These are phyloP conservation scores for Melopsittacus undulatus DNA, from an alignment of 2,797 vertebrate genomes.

Conservation along the genomic window DNA sequence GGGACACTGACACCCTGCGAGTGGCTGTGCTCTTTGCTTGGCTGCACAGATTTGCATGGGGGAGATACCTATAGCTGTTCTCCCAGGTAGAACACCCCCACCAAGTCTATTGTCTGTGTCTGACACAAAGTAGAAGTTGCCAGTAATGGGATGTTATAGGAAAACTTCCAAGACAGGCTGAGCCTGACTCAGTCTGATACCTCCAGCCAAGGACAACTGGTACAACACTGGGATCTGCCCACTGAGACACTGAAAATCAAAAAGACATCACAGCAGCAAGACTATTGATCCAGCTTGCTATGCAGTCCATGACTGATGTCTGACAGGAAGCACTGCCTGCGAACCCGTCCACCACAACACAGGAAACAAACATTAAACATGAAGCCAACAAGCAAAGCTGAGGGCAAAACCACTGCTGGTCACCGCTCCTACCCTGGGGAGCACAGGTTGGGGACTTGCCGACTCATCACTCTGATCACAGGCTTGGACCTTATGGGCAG, in stretches of 20 bases:
- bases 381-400: neutral
- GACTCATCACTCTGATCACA: neutral
- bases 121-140: neutral
- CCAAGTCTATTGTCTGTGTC: neutral
- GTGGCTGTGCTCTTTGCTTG: neutral
- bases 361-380: neutral
- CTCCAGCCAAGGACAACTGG: neutral
- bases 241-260: neutral
- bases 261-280: neutral
- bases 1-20: fast-evolving
- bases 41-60: neutral
- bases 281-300: neutral
- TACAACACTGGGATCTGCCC: fast-evolving
- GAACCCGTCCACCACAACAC: neutral
- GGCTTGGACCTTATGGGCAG: neutral
- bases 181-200: neutral
- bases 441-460: fast-evolving
- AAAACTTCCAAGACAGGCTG: neutral
- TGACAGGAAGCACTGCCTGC: neutral
- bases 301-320: neutral
- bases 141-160: neutral
- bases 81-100: neutral
- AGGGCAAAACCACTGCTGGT: neutral
- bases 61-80: neutral
- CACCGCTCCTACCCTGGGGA: neutral